Conservation (phyloP, 2,113 vertebrate genomes). For the Xenopus borealis region DNA sequence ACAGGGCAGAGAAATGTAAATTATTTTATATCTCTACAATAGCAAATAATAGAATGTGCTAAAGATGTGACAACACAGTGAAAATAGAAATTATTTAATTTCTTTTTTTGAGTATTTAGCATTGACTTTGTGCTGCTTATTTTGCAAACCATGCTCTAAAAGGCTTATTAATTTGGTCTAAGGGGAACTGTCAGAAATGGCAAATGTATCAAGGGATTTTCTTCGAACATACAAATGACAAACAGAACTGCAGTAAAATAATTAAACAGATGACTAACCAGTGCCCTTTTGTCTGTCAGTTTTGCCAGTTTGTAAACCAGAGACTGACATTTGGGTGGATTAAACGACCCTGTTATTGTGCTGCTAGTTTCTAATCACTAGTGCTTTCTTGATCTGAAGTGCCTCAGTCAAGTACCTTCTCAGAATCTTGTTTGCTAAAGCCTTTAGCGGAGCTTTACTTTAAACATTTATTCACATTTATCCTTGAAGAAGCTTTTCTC, state of each 20-base stretch:
- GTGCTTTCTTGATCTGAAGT: conserved; percentile 66
- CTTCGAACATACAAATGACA: conserved; percentile 74
- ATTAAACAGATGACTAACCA: conserved; percentile 80
- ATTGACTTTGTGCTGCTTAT: conserved; percentile 52
- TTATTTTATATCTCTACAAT: too few species aligned
- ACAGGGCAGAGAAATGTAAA: too few species aligned
- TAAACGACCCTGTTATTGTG: conserved; percentile 66
- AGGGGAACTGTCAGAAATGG: conserved; percentile 79
- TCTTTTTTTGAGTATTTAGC: conserved; percentile 53
- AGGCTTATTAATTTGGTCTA: conserved; percentile 74
- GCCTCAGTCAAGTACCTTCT: conserved; percentile 59
- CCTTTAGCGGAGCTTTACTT: conserved; percentile 61
- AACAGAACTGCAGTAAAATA: conserved; percentile 64
- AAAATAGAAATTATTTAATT: background rate
- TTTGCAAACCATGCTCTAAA: conserved; percentile 69
- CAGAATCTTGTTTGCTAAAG: conserved; percentile 67
- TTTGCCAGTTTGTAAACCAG: conserved; percentile 71
- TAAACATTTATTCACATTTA: conserved; percentile 80
- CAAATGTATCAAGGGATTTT: conserved; percentile 74
- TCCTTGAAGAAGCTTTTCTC: conserved; percentile 63
- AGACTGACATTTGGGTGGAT: conserved; percentile 76
- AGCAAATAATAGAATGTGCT: too few species aligned
- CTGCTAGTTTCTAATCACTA: conserved; percentile 65
- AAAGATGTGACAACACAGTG: too few species aligned
- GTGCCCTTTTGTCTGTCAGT: conserved; percentile 73